Evolutionary conservation across 2,113 vertebrate genomes (phyloP).

Genomic region (Hepsetus odoe): DNA sequence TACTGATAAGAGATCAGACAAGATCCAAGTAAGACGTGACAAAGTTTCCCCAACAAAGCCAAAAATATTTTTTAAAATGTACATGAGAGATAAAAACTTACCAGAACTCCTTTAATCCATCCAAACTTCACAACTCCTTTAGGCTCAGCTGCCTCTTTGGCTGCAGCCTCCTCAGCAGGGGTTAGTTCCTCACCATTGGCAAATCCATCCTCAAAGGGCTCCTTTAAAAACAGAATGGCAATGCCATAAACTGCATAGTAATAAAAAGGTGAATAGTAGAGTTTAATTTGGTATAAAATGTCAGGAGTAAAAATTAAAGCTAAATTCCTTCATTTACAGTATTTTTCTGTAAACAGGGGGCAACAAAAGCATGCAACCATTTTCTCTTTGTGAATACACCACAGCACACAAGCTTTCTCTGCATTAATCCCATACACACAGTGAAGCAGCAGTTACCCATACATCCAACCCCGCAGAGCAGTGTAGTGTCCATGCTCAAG

Average conservation of each 20-base stretch:
- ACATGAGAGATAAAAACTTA: constrained; percentile 67
- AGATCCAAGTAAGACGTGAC: not conserved
- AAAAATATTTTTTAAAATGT: not conserved
- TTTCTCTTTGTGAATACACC: too few relatives aligned
- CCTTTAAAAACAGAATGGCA: constrained; percentile 71
- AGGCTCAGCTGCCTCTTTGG: constrained; percentile 83
- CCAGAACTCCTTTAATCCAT: constrained; percentile 97
- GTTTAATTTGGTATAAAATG: not conserved
- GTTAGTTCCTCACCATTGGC: constrained; percentile 94
- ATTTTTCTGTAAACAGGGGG: too few relatives aligned
- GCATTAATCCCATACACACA: too few relatives aligned
- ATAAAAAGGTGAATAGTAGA: not conserved
- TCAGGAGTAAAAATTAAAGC: too few relatives aligned
- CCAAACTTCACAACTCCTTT: constrained; percentile 97
- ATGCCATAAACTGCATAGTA: not conserved
- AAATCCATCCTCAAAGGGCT: constrained; percentile 96
- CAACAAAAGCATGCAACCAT: too few relatives aligned
- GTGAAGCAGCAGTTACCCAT: too few relatives aligned
- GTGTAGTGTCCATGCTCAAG: too few relatives aligned
- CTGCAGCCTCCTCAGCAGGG: constrained; percentile 87
- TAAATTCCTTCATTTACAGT: too few relatives aligned
- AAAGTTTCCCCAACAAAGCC: not conserved
- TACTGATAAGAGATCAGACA: not conserved
- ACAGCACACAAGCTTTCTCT: too few relatives aligned
- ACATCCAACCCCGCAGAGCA: too few relatives aligned